phyloP scores from a whole-genome alignment of 2,888 invertebrate species.

The Drosophila borealis region DNA sequence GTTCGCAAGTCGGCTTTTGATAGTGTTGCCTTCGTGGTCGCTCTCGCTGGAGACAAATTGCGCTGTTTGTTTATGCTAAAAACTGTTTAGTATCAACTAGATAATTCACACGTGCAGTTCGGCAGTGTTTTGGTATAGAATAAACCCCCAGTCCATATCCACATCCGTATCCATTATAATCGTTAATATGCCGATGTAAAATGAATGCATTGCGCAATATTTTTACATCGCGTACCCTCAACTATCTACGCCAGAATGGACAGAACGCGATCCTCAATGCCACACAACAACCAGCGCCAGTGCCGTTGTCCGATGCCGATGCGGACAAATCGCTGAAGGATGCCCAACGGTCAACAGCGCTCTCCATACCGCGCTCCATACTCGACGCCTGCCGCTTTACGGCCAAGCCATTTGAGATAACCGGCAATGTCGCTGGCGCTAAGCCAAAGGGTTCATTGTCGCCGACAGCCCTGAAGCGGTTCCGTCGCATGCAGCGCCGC shows the following conservation, averaged over 20 bases:
- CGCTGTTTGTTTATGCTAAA: conserved; percentile 23
- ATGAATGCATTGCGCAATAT: conserved; percentile 83
- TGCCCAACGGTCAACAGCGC: conserved; percentile 48
- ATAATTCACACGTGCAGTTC: conserved; percentile 33
- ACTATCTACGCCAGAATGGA: conserved; percentile 79
- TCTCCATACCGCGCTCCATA: conserved; percentile 77
- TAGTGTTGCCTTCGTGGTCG: conserved; percentile 8
- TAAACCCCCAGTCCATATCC: neutral
- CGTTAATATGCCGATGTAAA: conserved; percentile 61
- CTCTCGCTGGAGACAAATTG: conserved; percentile 16
- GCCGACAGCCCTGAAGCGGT: conserved; percentile 75
- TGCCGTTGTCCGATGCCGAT: conserved; percentile 48
- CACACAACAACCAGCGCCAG: conserved; percentile 67
- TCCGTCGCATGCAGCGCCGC: conserved; percentile 79
- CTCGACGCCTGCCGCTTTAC: conserved; percentile 77
- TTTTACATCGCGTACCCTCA: conserved; percentile 78
- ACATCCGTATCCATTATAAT: conserved; percentile 18
- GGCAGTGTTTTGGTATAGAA: conserved; percentile 4
- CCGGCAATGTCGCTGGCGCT: conserved; percentile 12
- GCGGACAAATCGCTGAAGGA: conserved; percentile 50
- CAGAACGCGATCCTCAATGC: conserved; percentile 81
- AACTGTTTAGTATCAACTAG: conserved; percentile 24
- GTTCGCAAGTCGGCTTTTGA: neutral
- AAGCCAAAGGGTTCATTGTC: conserved; percentile 70
- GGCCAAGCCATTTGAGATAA: conserved; percentile 65